phyloP scores from a whole-genome alignment of 2,113 vertebrate genomes.

The Pteronura brasiliensis region DNA sequence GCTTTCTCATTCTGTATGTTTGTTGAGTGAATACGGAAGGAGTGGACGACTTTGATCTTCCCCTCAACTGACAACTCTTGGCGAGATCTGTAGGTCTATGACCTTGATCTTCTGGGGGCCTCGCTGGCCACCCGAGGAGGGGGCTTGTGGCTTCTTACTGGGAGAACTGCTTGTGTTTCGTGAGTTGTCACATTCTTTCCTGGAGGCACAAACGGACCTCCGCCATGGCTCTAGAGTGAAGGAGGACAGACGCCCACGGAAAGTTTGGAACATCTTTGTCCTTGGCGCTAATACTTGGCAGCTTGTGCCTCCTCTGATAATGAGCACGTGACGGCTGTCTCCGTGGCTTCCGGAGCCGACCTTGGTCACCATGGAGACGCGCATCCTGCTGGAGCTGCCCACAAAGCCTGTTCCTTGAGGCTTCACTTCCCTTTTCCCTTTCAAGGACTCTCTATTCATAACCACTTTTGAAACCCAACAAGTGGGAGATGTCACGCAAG shows the following conservation, averaged over 20 bases:
- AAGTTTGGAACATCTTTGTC: not conserved
- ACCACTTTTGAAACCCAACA: not conserved
- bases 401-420: not conserved
- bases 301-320: fast-evolving
- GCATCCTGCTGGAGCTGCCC: fast-evolving
- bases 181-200: not conserved
- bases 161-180: not conserved
- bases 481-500: not conserved
- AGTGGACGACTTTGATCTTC: not conserved
- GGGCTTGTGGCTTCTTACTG: not conserved
- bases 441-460: not conserved
- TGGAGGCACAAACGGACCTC: not conserved
- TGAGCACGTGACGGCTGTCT: fast-evolving
- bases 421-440: not conserved
- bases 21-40: slow-evolving; percentile 26
- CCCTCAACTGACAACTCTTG: not conserved
- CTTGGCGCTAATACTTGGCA: not conserved
- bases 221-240: fast-evolving
- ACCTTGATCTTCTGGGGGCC: not conserved
- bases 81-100: not conserved
- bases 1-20: not conserved
- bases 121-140: not conserved
- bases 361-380: slow-evolving; percentile 58
- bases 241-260: not conserved
- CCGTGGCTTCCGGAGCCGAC: not conserved